Percentiles rank a stretch among this genome's conserved stretches.
phyloP scores from a whole-genome alignment of 2,888 invertebrate genomes.

The Amphipyra berbera region DNA sequence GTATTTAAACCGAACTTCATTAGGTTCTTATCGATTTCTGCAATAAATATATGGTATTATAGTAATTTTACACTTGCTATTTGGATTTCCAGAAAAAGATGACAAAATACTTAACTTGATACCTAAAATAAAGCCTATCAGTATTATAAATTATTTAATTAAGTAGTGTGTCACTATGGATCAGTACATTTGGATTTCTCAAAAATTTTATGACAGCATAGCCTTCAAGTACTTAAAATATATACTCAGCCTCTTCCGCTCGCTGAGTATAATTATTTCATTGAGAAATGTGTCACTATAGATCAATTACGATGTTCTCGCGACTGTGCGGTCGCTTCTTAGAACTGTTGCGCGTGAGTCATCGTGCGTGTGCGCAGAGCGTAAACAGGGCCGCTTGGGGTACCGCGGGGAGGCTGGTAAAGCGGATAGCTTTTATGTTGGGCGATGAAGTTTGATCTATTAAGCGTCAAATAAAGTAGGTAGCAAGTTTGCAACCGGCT shows the following conservation, averaged over 20 bases:
- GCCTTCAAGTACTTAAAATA: background rate
- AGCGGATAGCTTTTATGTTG: background rate
- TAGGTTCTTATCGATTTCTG: too few relatives aligned
- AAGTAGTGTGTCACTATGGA: background rate
- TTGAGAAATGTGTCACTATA: slow-evolving; percentile 13
- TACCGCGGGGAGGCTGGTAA: slow-evolving; percentile 9
- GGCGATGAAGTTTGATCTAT: too few relatives aligned
- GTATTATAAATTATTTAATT: background rate
- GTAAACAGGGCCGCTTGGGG: slow-evolving; percentile 16
- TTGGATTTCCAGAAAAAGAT: too few relatives aligned
- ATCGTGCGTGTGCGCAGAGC: slow-evolving; percentile 13
- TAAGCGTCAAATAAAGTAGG: too few relatives aligned
- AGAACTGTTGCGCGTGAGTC: slow-evolving; percentile 9
- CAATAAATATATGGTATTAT: too few relatives aligned
- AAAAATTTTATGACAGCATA: slow-evolving; percentile 6
- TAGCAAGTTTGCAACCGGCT: too few relatives aligned
- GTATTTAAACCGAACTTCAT: too few relatives aligned
- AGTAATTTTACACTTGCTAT: too few relatives aligned
- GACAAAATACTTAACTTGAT: too few relatives aligned
- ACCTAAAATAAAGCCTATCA: too few relatives aligned
- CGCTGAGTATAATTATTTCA: background rate
- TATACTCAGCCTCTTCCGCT: background rate
- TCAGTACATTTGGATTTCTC: background rate
- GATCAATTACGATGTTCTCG: slow-evolving; percentile 9
- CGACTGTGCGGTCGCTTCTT: slow-evolving; percentile 7